phyloP scores from a whole-genome alignment of 1,140 invertebrate genomes.

The Ips nitidus region DNA sequence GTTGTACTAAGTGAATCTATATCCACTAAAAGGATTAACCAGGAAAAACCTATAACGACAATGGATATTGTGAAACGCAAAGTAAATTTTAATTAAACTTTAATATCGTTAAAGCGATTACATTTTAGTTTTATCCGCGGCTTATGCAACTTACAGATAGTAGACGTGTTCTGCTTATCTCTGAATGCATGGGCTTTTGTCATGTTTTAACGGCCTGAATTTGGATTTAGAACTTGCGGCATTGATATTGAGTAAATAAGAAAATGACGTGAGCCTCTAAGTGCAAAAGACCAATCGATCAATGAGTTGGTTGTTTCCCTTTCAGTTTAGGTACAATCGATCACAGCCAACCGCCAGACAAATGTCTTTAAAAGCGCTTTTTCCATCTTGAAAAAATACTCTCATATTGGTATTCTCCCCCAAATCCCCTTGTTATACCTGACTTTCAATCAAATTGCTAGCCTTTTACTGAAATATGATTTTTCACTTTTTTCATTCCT shows the following conservation, averaged over 20 bases:
- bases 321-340: constrained; percentile 2
- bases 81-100: constrained; percentile 6
- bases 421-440: constrained; percentile 5
- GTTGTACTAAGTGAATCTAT: not conserved
- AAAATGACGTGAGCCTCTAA: too few relatives aligned
- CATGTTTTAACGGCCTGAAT: too few relatives aligned
- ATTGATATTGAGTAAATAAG: too few relatives aligned
- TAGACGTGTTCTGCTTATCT: too few relatives aligned
- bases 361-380: constrained; percentile 5
- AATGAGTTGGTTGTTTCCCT: not conserved
- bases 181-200: too few relatives aligned
- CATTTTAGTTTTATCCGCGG: not conserved
- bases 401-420: not conserved
- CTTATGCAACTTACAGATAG: too few relatives aligned
- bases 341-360: not conserved
- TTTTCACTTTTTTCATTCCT: not conserved
- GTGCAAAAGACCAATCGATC: not conserved
- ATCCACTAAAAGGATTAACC: not conserved
- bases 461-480: constrained; percentile 5
- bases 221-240: too few relatives aligned
- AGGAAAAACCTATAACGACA: not conserved
- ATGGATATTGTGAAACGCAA: not conserved
- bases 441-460: constrained; percentile 5
- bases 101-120: constrained; percentile 2
- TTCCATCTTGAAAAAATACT: not conserved